These are phyloP conservation scores for Sinella curviseta DNA, from an alignment of 1,140 invertebrate genomes.

Conservation along the genomic window DNA sequence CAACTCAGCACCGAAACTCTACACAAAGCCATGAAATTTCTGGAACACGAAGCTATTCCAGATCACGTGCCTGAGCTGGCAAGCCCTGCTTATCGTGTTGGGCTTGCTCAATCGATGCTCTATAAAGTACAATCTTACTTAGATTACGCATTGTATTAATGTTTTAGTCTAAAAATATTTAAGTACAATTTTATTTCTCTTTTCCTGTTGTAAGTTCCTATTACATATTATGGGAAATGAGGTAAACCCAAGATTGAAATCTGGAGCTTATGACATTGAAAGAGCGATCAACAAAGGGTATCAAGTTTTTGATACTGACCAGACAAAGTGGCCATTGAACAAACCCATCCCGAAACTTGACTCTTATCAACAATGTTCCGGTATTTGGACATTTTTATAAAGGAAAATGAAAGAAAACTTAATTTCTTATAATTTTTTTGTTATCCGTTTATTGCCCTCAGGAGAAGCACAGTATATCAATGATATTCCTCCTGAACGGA, in stretches of 20 bases:
- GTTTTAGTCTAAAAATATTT: no score
- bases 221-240: slow-evolving; percentile 44
- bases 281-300: slow-evolving; percentile 51
- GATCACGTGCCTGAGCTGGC: slow-evolving; percentile 64
- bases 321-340: slow-evolving; percentile 55
- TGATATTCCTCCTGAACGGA: slow-evolving; percentile 61
- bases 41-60: slow-evolving; percentile 66
- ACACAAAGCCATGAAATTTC: slow-evolving; percentile 60
- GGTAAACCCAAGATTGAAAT: slow-evolving; percentile 34
- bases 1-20: slow-evolving; percentile 58
- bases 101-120: slow-evolving; percentile 67
- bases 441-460: slow-evolving; percentile 33
- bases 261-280: slow-evolving; percentile 41
- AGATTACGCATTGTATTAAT: no score
- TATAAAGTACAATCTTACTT: slow-evolving; percentile 61
- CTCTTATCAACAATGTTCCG: slow-evolving; percentile 53
- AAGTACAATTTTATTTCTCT: background rate
- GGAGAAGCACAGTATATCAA: slow-evolving; percentile 57
- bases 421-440: background rate
- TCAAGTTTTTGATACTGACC: slow-evolving; percentile 55
- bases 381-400: slow-evolving; percentile 49
- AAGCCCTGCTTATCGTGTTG: slow-evolving; percentile 64
- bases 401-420: background rate
- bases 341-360: slow-evolving; percentile 57
- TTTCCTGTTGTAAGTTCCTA: slow-evolving; percentile 24